Percentiles rank a stretch among this genome's conserved stretches.
These are phyloP conservation scores for Phrynocephalus vlangalii DNA, from an alignment of 2,797 vertebrate genomes.

Conservation along the genomic window DNA sequence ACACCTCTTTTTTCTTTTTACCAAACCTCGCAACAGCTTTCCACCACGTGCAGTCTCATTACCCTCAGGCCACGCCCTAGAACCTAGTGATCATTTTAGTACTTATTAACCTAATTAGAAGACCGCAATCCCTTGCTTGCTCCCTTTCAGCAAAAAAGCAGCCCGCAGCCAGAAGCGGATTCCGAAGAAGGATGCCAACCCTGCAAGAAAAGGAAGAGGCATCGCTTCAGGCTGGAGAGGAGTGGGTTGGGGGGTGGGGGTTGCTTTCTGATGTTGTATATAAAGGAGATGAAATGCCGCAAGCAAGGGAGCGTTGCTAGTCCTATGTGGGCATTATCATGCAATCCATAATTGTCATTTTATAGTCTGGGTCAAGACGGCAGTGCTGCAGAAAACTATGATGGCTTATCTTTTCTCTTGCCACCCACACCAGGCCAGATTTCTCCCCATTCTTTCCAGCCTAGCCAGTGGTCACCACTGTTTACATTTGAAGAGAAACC, in stretches of 20 bases:
- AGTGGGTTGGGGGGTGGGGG: neutral
- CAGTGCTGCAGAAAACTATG: neutral
- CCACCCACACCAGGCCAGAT: neutral
- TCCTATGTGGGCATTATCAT: no score
- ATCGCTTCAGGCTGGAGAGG: neutral
- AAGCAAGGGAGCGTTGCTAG: neutral
- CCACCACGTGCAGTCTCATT: neutral
- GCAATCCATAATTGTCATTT: no score
- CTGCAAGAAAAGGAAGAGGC: neutral
- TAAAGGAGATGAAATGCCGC: neutral
- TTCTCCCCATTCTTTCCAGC: neutral
- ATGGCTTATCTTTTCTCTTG: neutral
- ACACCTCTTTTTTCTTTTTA: no score
- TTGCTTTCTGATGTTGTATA: neutral
- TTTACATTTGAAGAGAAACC: neutral
- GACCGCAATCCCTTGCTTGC: neutral
- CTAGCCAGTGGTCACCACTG: neutral
- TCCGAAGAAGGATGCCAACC: neutral
- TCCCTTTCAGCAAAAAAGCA: neutral
- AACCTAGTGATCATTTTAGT: neutral
- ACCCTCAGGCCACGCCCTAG: neutral
- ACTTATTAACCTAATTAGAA: constrained; percentile 10
- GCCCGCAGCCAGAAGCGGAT: no score
- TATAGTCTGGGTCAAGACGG: neutral
- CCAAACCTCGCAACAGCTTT: no score